These are phyloP conservation scores for Gobius niger DNA, from an alignment of 2,113 vertebrate species.

Conservation along the genomic window DNA sequence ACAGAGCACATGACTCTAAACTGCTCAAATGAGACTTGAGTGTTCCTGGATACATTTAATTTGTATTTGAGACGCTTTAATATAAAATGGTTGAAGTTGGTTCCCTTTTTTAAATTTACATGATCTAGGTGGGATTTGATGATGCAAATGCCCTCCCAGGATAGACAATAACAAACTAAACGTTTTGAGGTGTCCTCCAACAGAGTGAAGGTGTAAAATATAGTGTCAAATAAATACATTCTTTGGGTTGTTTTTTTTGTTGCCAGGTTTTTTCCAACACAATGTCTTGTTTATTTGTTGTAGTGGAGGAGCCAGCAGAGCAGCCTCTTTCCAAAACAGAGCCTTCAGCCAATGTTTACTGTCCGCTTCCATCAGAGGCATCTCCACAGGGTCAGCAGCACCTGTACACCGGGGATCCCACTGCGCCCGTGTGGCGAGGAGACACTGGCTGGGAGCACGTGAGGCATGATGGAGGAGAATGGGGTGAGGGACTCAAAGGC, in stretches of 20 bases:
- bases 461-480: slow-evolving; percentile 15
- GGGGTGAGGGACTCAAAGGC: slow-evolving; percentile 4
- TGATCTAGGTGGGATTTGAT: no score
- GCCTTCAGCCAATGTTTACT: not conserved
- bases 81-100: not conserved
- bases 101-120: not conserved
- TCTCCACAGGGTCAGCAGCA: slow-evolving; percentile 24
- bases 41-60: no score
- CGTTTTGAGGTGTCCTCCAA: no score
- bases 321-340: slow-evolving; percentile 40
- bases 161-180: no score
- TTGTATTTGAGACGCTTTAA: no score
- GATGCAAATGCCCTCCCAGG: no score
- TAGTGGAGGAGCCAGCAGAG: slow-evolving; percentile 13
- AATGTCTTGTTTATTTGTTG: slow-evolving; percentile 31
- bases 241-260: no score
- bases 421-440: slow-evolving; percentile 6
- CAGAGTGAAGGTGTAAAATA: no score
- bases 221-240: no score
- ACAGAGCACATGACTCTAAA: not conserved
- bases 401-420: slow-evolving; percentile 24
- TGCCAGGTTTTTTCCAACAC: not conserved
- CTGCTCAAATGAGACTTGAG: not conserved
- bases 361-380: not conserved
- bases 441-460: slow-evolving; percentile 6